Base-by-base conservation (phyloP, 2,113 vertebrate genomes). In the Anguilla rostrata region DNA sequence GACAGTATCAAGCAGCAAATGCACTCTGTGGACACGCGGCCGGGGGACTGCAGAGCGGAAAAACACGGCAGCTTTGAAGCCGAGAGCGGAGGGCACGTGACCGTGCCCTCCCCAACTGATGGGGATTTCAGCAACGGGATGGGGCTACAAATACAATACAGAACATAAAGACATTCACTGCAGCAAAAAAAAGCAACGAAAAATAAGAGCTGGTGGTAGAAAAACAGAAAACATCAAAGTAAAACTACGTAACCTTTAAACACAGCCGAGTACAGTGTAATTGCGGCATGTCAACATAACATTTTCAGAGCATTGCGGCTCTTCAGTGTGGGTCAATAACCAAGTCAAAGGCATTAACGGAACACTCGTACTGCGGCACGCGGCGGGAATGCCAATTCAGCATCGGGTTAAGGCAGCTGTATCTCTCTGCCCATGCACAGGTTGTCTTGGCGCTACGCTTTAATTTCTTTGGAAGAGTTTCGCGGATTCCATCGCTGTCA, bases 381-480 rank as follows among this genome's bases (percentile, higher is more conserved):
- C 12, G 80, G 16, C 22, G 29, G 81, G 4, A 49, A 66, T 66
- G 40, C 5, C 43, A 49, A n/a, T 82, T 26, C 26, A 20, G 81
- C 71, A 82, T 82, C 57, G n/a, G 39, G 57, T 40, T 75, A 26
- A 39, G 40, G 83, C 22, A 39, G n/a, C 26, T 16, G 56, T 57
- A 75, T 75, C n/a, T 75, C 11, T 14, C 71, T 1, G 71, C 71
- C 12, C 71, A 12, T 9, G 71, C n/a, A 75, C 9, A 90, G 88
- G 91, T 87, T 86, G 86, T 89, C 89, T 92, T 84, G 92, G 93
- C 88, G 90, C 92, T 89, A 34, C 20, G n/a, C 9, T 75, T 75
- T 34, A 26, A 22, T 34, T 75, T 75, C 6, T 75, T 75, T 75
- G 11, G 26, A 75, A 34, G 71, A n/a, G n/a, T 75, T 75, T 75